Evolutionary conservation across 1,140 invertebrate genomes (phyloP), one percentile per base, ranked within the genome.

Genomic region (Panulirus ornatus): DNA sequence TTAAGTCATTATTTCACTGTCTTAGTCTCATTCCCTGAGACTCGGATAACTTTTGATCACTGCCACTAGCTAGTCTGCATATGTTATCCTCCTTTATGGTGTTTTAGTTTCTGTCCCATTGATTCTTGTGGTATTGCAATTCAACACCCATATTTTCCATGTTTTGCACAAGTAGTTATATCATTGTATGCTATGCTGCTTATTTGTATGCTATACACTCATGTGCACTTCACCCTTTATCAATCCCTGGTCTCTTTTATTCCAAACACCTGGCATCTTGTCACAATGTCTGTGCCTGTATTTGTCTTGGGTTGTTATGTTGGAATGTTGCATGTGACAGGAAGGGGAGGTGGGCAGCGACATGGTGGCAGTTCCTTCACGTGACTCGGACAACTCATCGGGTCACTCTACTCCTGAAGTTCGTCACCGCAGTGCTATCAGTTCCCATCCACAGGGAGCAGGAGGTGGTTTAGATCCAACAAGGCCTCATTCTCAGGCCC

Each of bases 401-500:
- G 83, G 83, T 70, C 85, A 89, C 58, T 92, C 92, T 14, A 89
- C 92, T 14, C 92, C 92, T 38, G 82, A 91, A 44, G 73, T 86
- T 30, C 81, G 70, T 38, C 89, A 90, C 86, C 89, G 92, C 5
- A 54, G 76, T 22, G 90, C 70, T 34, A 71, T 91, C 78, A 91
- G 91, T 58, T 91, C 85, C 30, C 91, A 91, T 54, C 91, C 91
- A 34, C 79, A 91, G 73, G 88, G 88, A 34, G 89, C 81, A 34
- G 81, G 86, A 51, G 90, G 81, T 11, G 86, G 86, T 44, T 79
- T 91, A 89, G 90, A 91, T 73, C 84, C 85, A 19, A 88, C 78
- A 34, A 85, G 90, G 82, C 89, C 92, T 51, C 83, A 83, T n/a
- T 91, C 92, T 78, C 92, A 92, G 86, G 86, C 92, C 63, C 85